Conservation (phyloP, 2,113 vertebrate genomes). For the Potamarius usumacintae region DNA sequence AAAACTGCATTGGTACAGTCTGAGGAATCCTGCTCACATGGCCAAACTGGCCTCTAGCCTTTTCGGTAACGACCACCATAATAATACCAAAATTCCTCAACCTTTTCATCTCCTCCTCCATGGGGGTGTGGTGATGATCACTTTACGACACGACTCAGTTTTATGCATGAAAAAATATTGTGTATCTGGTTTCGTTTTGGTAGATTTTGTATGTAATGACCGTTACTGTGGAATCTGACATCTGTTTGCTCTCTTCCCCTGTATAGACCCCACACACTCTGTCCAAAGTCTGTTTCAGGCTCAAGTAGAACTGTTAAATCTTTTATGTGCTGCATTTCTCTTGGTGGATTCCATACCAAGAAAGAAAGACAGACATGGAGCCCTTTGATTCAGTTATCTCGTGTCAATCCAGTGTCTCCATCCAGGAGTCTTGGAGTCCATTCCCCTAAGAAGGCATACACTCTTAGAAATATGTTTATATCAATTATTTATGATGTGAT, state of each 20-base stretch:
- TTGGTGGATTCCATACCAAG: not conserved
- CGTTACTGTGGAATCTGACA: not conserved
- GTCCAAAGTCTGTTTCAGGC: not conserved
- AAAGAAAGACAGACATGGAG: not conserved
- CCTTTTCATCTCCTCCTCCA: not conserved
- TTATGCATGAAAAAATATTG: not conserved
- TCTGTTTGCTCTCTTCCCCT: not conserved
- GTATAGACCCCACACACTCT: not conserved
- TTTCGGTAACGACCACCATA: not conserved
- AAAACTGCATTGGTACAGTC: not conserved
- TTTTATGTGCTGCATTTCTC: not conserved
- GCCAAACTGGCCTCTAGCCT: not conserved
- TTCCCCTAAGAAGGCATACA: not conserved
- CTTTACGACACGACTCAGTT: not conserved
- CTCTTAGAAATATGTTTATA: not conserved
- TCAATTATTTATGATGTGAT: not conserved
- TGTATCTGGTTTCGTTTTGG: not conserved
- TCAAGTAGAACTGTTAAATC: slow-evolving; percentile 4
- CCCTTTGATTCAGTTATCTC: not conserved
- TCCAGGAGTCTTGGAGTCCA: not conserved
- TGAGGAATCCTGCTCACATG: not conserved
- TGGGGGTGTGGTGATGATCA: not conserved
- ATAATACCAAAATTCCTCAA: not conserved
- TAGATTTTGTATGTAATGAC: not conserved
- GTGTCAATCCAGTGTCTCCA: not conserved